Evolutionary conservation across 2,113 vertebrate species (phyloP), one percentile per base, ranked within the genome.

Genomic region (Tonatia bakeri): DNA sequence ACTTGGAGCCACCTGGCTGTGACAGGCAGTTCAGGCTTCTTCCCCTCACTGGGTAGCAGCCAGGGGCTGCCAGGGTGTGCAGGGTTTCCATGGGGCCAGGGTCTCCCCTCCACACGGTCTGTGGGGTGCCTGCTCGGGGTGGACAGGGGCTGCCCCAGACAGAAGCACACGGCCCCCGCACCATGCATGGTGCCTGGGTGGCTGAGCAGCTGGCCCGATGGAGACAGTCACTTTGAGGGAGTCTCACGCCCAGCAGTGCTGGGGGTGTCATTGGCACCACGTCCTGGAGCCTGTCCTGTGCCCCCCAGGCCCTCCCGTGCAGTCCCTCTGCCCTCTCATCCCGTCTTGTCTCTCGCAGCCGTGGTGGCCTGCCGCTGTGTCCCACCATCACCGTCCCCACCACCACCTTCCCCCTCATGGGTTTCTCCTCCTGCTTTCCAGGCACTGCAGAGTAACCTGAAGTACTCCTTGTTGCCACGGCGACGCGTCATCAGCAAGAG

Each of bases 391-490:
- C 0, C 0, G 0, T 54, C 2, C 1, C 0, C 0, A 0, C 19
- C 24, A 0, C 67, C 2, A 1, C 4, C 15, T 12, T 38, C 81
- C 65, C 52, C 52, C 72, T 92, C 36, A 3, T 0, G 9, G 24
- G 12, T 52, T 14, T 75, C 22, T 54, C 76, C 69, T 97, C 50
- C 26, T 22, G 20, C 86, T 80, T 95, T 14, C 4, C 96, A 99
- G 99, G 99, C 99, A n/a, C 98, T 99, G 33, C 99, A 99, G 98
- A 99, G 99, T 98, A 99, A 99, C 98, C 98, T 99, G 90, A 99
- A 99, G 77, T 99, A 99, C 85, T 99, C 99, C 3, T 97, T 99
- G 24, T 95, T 99, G 95, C 99, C 99, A 0, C 98, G 99, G 36
- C 98, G 99, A 47, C 98, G 99, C 94, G 98, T 99, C 87, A 99